These are phyloP conservation scores for Brenthis ino DNA, from an alignment of 2,888 invertebrate genomes.

Conservation along the genomic window DNA sequence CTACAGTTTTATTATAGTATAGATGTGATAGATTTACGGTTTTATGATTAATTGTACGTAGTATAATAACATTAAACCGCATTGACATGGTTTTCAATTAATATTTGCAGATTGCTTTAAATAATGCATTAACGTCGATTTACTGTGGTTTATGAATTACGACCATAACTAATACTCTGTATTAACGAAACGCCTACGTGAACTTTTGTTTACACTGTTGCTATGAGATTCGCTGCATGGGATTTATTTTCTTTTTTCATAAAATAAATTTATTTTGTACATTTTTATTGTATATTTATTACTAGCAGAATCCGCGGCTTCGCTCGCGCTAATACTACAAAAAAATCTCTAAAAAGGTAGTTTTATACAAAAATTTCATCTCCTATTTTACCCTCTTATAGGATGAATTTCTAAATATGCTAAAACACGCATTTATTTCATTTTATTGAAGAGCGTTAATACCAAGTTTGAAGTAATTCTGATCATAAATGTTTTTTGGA, in stretches of 20 bases:
- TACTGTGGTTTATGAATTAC: conserved; percentile 23
- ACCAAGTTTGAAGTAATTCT: too few species aligned
- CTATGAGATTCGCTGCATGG: background rate
- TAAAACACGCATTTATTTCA: too few species aligned
- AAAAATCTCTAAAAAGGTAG: too few species aligned
- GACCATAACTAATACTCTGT: conserved; percentile 15
- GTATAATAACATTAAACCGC: conserved; percentile 19
- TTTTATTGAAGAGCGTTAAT: too few species aligned
- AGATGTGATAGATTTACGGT: background rate
- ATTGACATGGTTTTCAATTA: conserved; percentile 22
- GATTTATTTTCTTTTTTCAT: background rate
- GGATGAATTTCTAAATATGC: too few species aligned
- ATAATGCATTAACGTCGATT: conserved; percentile 25
- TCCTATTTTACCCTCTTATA: too few species aligned
- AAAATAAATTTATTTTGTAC: too few species aligned
- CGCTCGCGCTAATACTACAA: too few species aligned
- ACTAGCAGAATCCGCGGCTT: too few species aligned
- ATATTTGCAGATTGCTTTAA: conserved; percentile 25
- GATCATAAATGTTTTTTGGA: too few species aligned
- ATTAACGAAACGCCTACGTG: background rate
- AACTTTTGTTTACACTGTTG: background rate
- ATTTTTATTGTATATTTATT: background rate
- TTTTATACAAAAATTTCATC: too few species aligned
- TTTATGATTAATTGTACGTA: conserved; percentile 13
- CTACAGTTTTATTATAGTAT: too few species aligned